Evolutionary conservation across 2,797 vertebrate genomes (phyloP), one percentile per base, ranked within the genome.

Genomic region (Helarctos malayanus): DNA sequence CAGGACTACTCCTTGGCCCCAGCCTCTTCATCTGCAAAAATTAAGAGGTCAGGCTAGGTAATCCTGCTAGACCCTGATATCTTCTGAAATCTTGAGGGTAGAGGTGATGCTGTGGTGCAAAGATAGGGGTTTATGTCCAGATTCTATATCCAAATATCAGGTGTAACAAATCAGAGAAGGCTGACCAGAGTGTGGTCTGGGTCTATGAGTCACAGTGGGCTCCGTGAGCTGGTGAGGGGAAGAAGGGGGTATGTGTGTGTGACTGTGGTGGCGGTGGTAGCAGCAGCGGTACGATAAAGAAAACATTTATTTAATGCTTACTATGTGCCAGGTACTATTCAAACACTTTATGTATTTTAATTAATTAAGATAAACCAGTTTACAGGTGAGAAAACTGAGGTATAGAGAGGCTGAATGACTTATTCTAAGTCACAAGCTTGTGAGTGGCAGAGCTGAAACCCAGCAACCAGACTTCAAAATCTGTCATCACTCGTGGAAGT

Each of bases 301-400:
- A 35, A 68, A 2, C n/a, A 91, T 47, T 88, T 68, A 94, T 47
- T 78, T 82, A 49, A 56, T 61, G n/a, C 54, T 89, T 89, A 52
- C 47, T 86, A 21, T 69, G 25, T 54, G n/a, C 45, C 41, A 78
- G 41, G 45, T 68, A 75, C 80, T 90, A 38, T 71, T 81, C 86
- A 49, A 47, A 81, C 25, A 57, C 35, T 68, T 89, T 35, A 19
- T 47, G 27, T 47, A 38, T 41, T 91, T 91, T 85, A 78, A 85
- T 68, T 76, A 79, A 79, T 73, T 87, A 68, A 86, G 73, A 86
- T 75, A 92, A 78, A 88, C 23, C 73, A 69, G 32, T 38, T 79
- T 90, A 56, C 10, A 69, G 41, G 61, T 68, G 57, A 91, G 56
- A 75, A 88, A 76, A 35, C 21, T 63, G 65, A 94, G 79, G 56